Evolutionary conservation across 2,113 vertebrate species (phyloP).

Genomic region (Zosterops japonicus): DNA sequence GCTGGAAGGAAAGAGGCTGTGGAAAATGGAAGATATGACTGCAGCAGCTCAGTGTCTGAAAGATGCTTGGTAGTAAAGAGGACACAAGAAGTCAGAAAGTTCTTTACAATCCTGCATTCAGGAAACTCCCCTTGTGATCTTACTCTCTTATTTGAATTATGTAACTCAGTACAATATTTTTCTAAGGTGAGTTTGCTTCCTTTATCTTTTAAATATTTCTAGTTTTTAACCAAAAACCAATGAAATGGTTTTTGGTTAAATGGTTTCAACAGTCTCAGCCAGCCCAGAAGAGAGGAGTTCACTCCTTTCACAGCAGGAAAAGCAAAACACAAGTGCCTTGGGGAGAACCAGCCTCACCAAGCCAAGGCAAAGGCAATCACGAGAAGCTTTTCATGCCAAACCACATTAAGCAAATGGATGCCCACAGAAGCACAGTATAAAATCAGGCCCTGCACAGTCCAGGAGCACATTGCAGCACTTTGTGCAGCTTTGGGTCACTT

Average conservation of each 20-base stretch:
- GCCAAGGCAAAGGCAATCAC: background rate
- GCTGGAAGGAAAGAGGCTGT: background rate
- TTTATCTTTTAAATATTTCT: background rate
- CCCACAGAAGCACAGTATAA: background rate
- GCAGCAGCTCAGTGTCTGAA: background rate
- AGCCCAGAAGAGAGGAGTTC: background rate
- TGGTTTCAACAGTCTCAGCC: background rate
- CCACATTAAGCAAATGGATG: background rate
- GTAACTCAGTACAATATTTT: background rate
- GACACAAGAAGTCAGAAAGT: background rate
- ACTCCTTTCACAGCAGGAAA: background rate
- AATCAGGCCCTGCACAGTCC: background rate
- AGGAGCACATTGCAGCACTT: background rate
- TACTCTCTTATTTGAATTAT: background rate
- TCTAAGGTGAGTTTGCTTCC: background rate
- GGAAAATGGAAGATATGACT: background rate
- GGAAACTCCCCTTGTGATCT: background rate
- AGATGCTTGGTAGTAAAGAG: background rate
- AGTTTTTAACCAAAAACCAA: background rate
- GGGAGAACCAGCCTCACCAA: background rate
- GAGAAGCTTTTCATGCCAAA: background rate
- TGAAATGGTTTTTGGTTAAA: background rate
- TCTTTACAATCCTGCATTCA: background rate
- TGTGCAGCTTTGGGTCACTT: background rate
- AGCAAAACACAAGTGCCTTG: background rate